These are phyloP conservation scores for Podotricha telesiphe DNA, from an alignment of 2,888 invertebrate genomes.

Conservation along the genomic window DNA sequence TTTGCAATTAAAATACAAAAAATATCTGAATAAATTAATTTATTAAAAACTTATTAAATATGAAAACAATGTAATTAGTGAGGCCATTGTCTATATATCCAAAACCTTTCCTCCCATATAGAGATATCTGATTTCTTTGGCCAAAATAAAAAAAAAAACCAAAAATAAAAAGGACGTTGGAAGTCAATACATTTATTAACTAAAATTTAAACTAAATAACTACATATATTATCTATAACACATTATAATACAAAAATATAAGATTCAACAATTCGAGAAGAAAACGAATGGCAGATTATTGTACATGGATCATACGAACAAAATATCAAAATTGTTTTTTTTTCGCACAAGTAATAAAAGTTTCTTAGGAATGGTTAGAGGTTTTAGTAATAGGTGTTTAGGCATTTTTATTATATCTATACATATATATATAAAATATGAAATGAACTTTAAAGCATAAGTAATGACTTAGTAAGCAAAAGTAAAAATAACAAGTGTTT, in stretches of 20 bases:
- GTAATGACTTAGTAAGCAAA: background rate
- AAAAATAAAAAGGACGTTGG: background rate
- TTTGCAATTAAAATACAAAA: no score
- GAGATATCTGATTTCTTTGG: no score
- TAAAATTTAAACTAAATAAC: slow-evolving; percentile 58
- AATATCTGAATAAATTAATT: no score
- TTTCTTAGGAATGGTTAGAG: slow-evolving; percentile 27
- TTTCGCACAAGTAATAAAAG: background rate
- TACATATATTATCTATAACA: slow-evolving; percentile 41
- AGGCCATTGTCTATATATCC: no score
- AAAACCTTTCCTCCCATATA: no score
- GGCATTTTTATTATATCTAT: no score
- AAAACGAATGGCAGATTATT: background rate
- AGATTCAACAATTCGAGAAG: slow-evolving; percentile 25
- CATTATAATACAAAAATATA: slow-evolving; percentile 46
- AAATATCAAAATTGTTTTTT: background rate
- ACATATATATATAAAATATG: no score
- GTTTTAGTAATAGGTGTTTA: background rate
- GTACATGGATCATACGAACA: slow-evolving; percentile 1
- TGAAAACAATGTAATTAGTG: no score
- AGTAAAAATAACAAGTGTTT: no score
- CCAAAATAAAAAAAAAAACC: background rate
- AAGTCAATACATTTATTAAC: slow-evolving; percentile 64
- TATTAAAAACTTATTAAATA: no score
- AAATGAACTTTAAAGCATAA: no score